Percentiles rank a stretch among this genome's conserved stretches.
phyloP scores from a whole-genome alignment of 2,113 vertebrate species.

The Trachemys scripta region DNA sequence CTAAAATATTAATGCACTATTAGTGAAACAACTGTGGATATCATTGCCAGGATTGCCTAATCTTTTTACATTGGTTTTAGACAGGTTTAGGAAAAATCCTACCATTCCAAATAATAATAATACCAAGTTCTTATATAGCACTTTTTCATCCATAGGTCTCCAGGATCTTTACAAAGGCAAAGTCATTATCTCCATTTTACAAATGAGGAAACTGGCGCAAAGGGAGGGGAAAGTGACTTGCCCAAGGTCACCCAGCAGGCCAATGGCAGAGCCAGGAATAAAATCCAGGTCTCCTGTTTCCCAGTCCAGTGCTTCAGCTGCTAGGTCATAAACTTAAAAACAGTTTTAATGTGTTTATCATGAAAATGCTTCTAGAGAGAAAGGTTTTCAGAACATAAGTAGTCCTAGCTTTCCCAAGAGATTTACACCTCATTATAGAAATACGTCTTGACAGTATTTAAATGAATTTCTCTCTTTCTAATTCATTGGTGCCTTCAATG shows the following conservation, averaged over 20 bases:
- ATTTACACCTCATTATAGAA: neutral
- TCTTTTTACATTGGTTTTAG: neutral
- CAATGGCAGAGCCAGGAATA: neutral
- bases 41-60: neutral
- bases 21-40: neutral
- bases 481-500: neutral
- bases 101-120: neutral
- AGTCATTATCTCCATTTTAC: neutral
- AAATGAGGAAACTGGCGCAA: neutral
- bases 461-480: neutral
- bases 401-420: neutral
- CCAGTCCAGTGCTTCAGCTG: neutral
- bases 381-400: neutral
- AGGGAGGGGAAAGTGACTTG: neutral
- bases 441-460: neutral
- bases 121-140: too few species aligned
- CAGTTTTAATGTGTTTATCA: neutral
- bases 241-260: neutral
- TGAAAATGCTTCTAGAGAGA: neutral
- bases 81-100: neutral
- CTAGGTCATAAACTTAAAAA: neutral
- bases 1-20: neutral
- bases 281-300: neutral
- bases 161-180: neutral
- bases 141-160: neutral